Evolutionary conservation across 2,888 invertebrate genomes (phyloP).

Genomic region (Amblyjoppa proteus): DNA sequence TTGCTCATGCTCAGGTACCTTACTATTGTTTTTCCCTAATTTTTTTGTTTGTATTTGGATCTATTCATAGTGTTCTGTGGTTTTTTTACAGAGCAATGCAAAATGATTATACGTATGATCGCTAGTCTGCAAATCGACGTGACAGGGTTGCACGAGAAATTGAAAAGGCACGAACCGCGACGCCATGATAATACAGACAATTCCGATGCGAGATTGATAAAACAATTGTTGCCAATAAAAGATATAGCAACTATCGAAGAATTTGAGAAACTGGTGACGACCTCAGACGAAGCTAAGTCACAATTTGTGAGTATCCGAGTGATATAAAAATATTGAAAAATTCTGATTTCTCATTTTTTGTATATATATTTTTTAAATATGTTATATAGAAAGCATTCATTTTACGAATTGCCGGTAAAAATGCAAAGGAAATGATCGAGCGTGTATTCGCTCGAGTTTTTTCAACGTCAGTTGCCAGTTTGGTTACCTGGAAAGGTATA

Average conservation of each 20-base stretch:
- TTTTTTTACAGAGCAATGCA: conserved; percentile 30
- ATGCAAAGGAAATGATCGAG: conserved; percentile 24
- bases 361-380: conserved; percentile 23
- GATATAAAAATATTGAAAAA: not conserved
- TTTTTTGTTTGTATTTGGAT: conserved; percentile 19
- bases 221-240: too few species aligned
- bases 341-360: conserved; percentile 18
- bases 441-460: conserved; percentile 39
- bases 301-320: too few species aligned
- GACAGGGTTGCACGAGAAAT: conserved; percentile 22
- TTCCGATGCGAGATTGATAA: conserved; percentile 13
- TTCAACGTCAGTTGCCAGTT: conserved; percentile 27
- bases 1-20: conserved; percentile 17
- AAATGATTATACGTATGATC: conserved; percentile 27
- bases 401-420: conserved; percentile 23
- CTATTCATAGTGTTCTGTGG: conserved; percentile 25
- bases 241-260: too few species aligned
- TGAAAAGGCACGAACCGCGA: conserved; percentile 29
- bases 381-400: conserved; percentile 30
- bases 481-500: conserved; percentile 25
- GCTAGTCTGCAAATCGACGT: conserved; percentile 33
- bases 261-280: too few species aligned
- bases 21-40: conserved; percentile 14
- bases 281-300: too few species aligned
- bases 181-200: conserved; percentile 15